phyloP scores from a whole-genome alignment of 2,113 vertebrate genomes.

The Promerops cafer region DNA sequence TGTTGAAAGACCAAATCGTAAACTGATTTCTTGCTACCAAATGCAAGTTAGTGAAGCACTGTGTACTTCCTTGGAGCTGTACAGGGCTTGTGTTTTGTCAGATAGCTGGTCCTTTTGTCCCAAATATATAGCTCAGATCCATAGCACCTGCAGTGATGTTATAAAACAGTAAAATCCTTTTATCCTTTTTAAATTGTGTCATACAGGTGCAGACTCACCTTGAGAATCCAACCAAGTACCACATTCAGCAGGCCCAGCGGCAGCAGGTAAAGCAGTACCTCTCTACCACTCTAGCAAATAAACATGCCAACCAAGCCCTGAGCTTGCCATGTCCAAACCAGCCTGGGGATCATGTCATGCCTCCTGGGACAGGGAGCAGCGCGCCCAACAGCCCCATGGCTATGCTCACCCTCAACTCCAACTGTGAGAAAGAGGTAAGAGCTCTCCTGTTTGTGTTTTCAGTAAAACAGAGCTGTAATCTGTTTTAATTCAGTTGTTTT shows the following conservation, averaged over 20 bases:
- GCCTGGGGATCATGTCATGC: conserved; percentile 91
- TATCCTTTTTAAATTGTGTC: background rate
- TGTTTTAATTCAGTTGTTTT: background rate
- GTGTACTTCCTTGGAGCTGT: background rate
- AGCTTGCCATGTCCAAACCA: conserved; percentile 93
- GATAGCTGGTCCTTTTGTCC: background rate
- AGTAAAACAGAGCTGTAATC: fast-evolving
- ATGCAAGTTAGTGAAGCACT: fast-evolving
- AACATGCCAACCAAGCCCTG: conserved; percentile 88
- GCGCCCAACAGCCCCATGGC: conserved; percentile 99
- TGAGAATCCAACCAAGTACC: conserved; percentile 94
- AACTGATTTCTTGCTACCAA: background rate
- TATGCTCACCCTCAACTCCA: conserved; percentile 92
- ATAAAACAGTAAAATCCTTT: background rate
- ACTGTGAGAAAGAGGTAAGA: conserved; percentile 87
- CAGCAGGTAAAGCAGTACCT: conserved; percentile 98
- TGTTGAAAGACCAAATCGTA: background rate
- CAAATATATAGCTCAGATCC: background rate
- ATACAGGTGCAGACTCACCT: conserved; percentile 91
- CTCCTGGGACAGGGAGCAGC: conserved; percentile 92
- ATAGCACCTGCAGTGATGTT: fast-evolving
- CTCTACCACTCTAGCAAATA: conserved; percentile 89
- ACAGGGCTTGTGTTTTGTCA: background rate
- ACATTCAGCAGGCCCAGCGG: conserved; percentile 93
- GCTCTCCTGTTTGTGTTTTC: fast-evolving